Base-by-base conservation (phyloP, 1,140 invertebrate genomes). In the Panonychus citri region DNA sequence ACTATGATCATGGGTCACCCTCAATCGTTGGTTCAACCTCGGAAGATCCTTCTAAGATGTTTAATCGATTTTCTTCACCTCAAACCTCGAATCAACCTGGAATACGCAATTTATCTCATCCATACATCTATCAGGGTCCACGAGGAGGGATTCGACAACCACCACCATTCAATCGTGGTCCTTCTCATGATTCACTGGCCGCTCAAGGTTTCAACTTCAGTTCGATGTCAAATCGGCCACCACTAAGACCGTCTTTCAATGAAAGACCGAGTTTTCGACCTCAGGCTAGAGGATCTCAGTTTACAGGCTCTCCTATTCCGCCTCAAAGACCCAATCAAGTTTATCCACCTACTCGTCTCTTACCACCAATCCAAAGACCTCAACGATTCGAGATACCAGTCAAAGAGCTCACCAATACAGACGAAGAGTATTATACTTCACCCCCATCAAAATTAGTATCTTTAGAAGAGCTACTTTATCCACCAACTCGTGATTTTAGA, bases 381-480 rank as follows among this genome's bases (percentile, higher is more conserved):
- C 21, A n/a, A 4, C 13, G n/a, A 46, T 46, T 7, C n/a, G 43
- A 46, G 3, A 46, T n/a, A 46, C 17, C 43, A n/a, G 43, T 7
- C 2, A 27, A 37, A 26, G 5, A 15, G 13, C 42, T 13, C 3
- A 37, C 28, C 3, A 30, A 53, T 24, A 19, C 5, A 25, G 34
- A 53, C 34, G n/a, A 42, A 40, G 12, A 24, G 24, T 53, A 40
- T 26, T 57, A 51, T 19, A 37, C 42, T 24, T 24, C 26, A 19
- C 52, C 53, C 24, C 24, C 42, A 15, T 42, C 21, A 15, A 63
- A 64, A 49, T 73, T 73, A 5, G 66, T 73, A 13, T 71, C 81
- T 66, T 79, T 93, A 57, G 84, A 90, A 66, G 87, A 93, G 66
- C 64, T 95, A 25, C 67, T 94, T 57, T 77, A 74, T 61, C 66